Conservation (phyloP, 2,888 invertebrate species). For the Zelleria hepariella region DNA sequence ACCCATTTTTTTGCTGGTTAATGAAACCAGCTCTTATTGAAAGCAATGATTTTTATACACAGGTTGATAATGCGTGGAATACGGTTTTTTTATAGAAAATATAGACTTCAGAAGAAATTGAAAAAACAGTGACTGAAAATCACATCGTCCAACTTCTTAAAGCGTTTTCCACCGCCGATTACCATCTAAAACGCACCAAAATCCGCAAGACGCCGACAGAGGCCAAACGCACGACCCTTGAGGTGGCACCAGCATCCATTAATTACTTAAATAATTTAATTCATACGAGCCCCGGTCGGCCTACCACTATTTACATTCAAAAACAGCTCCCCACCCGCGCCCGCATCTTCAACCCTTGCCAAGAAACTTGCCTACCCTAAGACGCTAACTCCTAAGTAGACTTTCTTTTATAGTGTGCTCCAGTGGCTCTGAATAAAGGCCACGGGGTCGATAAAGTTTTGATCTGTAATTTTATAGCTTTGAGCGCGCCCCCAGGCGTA, state of each 20-base stretch:
- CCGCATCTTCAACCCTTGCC: conserved; percentile 66
- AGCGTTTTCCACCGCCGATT: background rate
- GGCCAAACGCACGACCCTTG: conserved; percentile 11
- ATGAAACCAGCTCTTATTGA: too few relatives aligned
- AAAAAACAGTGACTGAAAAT: too few relatives aligned
- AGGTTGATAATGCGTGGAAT: too few relatives aligned
- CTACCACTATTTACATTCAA: conserved; percentile 69
- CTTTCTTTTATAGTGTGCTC: conserved; percentile 71
- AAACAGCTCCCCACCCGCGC: conserved; percentile 53
- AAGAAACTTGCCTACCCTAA: conserved; percentile 65
- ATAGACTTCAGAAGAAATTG: too few relatives aligned
- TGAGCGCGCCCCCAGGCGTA: conserved; percentile 53
- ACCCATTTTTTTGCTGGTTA: too few relatives aligned
- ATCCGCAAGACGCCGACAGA: conserved; percentile 2
- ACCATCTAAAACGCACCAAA: background rate
- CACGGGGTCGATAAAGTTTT: conserved; percentile 67
- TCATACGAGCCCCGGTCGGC: conserved; percentile 54
- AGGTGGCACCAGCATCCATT: conserved; percentile 40
- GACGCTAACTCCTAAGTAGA: conserved; percentile 68
- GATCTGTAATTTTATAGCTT: conserved; percentile 72
- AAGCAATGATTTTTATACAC: too few relatives aligned
- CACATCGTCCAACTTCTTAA: background rate
- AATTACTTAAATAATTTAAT: conserved; percentile 69
- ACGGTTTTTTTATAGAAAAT: too few relatives aligned
- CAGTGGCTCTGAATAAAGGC: conserved; percentile 63